Evolutionary conservation across 2,797 vertebrate genomes (phyloP).

Genomic region (Paramormyrops hopkinsi): DNA sequence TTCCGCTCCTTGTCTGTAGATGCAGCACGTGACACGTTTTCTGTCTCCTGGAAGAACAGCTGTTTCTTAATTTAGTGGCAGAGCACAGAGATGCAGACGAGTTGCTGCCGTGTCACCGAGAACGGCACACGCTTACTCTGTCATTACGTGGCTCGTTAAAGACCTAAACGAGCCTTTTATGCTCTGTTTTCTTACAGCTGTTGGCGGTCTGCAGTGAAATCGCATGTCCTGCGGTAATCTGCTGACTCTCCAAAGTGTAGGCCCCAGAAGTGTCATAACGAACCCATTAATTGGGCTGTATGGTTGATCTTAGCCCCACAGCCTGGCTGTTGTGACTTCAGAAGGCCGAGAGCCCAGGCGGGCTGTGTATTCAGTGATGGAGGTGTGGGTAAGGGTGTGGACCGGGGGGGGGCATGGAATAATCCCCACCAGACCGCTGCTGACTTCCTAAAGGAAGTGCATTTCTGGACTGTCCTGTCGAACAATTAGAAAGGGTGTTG

Average conservation of each 20-base stretch:
- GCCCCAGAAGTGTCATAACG: slow-evolving; percentile 46
- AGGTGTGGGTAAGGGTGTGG: slow-evolving; percentile 52
- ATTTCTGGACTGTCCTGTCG: slow-evolving; percentile 53
- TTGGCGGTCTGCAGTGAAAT: slow-evolving; percentile 72
- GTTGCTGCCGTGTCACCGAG: slow-evolving; percentile 62
- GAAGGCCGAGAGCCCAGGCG: slow-evolving; percentile 16
- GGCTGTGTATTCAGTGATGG: slow-evolving; percentile 28
- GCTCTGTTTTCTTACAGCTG: slow-evolving; percentile 65
- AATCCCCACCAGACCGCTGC: slow-evolving; percentile 66
- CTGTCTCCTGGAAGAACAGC: slow-evolving; percentile 53
- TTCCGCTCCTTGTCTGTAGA: not conserved
- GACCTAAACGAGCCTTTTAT: slow-evolving; percentile 70
- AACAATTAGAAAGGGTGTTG: slow-evolving; percentile 55
- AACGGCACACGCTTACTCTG: slow-evolving; percentile 54
- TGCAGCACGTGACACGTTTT: not conserved
- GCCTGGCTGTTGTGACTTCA: slow-evolving; percentile 31
- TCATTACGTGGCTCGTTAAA: slow-evolving; percentile 71
- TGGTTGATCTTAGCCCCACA: slow-evolving; percentile 32
- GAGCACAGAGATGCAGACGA: slow-evolving; percentile 53
- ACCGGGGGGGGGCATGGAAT: slow-evolving; percentile 73
- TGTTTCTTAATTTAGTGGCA: slow-evolving; percentile 63
- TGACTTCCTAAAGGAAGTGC: slow-evolving; percentile 93
- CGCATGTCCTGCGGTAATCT: slow-evolving; percentile 58
- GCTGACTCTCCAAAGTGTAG: slow-evolving; percentile 55
- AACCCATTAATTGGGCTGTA: slow-evolving; percentile 41